Percentiles rank a stretch among this genome's conserved stretches.
Conservation (phyloP, 2,888 invertebrate genomes). For the Apomyelois bistriatella region DNA sequence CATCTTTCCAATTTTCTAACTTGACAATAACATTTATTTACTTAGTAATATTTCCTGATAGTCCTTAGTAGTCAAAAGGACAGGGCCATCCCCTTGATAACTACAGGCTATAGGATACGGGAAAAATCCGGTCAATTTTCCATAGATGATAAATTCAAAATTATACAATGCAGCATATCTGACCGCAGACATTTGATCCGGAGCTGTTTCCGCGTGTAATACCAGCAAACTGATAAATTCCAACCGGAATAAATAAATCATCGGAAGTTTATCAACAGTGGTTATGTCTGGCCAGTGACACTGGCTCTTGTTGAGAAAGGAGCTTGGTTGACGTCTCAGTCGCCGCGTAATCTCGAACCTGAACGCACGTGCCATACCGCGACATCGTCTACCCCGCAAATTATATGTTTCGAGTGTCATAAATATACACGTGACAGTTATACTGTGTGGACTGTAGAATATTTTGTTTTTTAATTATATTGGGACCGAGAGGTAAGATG, state of each 20-base stretch:
- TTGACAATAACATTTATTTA: no score
- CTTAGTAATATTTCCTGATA: no score
- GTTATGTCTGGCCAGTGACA: constrained; percentile 46
- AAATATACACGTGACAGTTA: constrained; percentile 42
- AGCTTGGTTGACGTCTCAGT: constrained; percentile 52
- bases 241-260: constrained; percentile 62
- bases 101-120: not conserved
- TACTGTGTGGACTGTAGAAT: constrained; percentile 42
- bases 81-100: not conserved
- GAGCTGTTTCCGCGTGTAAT: constrained; percentile 33
- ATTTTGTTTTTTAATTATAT: constrained; percentile 29
- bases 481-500: constrained; percentile 48
- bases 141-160: not conserved
- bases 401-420: constrained; percentile 33
- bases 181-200: constrained; percentile 23
- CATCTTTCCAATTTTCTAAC: no score
- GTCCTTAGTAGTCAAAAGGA: no score
- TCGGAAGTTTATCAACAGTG: constrained; percentile 58
- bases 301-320: constrained; percentile 56
- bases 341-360: constrained; percentile 56
- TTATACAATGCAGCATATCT: not conserved
- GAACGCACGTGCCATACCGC: constrained; percentile 43
- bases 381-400: constrained; percentile 32
- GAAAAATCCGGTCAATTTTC: constrained; percentile 1
- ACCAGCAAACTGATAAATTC: constrained; percentile 33